Conservation (phyloP, 2,888 invertebrate genomes). For the Notodonta ziczac region DNA sequence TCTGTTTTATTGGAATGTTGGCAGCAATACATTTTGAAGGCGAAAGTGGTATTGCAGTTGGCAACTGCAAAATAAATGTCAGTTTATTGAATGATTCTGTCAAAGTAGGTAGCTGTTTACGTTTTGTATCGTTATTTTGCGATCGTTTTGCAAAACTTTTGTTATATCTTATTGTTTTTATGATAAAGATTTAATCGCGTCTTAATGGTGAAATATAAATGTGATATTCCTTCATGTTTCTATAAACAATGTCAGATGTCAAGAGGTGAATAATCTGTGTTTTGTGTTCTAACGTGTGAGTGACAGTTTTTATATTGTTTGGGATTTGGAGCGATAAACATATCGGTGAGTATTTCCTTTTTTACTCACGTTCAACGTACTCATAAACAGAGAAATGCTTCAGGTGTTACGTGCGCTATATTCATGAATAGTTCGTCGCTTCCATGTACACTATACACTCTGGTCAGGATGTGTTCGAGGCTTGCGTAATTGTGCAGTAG, state of each 20-base stretch:
- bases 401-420: constrained; percentile 42
- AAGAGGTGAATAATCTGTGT: constrained; percentile 81
- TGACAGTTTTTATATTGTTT: constrained; percentile 82
- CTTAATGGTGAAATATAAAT: constrained; percentile 66
- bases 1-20: constrained; percentile 36
- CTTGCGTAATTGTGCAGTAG: constrained; percentile 61
- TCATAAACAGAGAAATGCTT: constrained; percentile 37
- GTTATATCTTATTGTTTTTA: constrained; percentile 79
- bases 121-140: constrained; percentile 83
- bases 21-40: constrained; percentile 44
- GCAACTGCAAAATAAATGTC: constrained; percentile 56
- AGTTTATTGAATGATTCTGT: constrained; percentile 79
- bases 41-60: constrained; percentile 72
- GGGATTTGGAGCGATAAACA: constrained; percentile 79
- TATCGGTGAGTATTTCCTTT: constrained; percentile 76
- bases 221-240: constrained; percentile 60
- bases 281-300: constrained; percentile 78
- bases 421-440: constrained; percentile 29
- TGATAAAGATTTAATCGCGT: constrained; percentile 68
- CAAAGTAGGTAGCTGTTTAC: constrained; percentile 83
- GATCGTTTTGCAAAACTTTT: constrained; percentile 81
- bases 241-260: constrained; percentile 80
- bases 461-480: constrained; percentile 37
- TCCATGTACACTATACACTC: constrained; percentile 34
- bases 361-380: constrained; percentile 40